Evolutionary conservation across 2,113 vertebrate genomes (phyloP).

Genomic region (Trachemys scripta): DNA sequence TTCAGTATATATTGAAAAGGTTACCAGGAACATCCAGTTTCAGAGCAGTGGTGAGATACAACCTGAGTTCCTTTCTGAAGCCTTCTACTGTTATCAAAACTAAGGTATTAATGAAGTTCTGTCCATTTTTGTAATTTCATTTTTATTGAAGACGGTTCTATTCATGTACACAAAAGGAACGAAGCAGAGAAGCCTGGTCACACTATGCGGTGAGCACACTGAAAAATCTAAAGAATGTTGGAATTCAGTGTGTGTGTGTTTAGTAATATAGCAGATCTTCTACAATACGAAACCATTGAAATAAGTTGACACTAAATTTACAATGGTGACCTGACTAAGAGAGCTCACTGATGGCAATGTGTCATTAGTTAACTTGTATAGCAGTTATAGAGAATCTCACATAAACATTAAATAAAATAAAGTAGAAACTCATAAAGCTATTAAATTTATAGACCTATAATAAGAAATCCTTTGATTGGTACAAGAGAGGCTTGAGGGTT

Average conservation of each 20-base stretch:
- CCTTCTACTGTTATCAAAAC: not conserved
- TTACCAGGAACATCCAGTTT: not conserved
- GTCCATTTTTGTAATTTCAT: not conserved
- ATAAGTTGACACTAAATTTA: not conserved
- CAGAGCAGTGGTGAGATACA: not conserved
- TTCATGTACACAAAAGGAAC: not conserved
- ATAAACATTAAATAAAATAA: not conserved
- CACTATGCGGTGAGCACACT: not conserved
- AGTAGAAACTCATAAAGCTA: not conserved
- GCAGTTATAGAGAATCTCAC: not conserved
- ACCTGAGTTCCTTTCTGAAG: not conserved
- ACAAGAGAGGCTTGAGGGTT: accelerated
- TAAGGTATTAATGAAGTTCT: not conserved
- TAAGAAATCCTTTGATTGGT: accelerated
- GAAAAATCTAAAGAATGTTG: not conserved
- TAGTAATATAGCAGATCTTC: not conserved
- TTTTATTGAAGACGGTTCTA: not conserved
- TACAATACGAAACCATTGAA: not conserved
- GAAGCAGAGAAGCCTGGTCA: not conserved
- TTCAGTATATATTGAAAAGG: not conserved
- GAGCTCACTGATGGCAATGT: not conserved
- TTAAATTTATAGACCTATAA: accelerated
- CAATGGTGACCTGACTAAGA: not conserved
- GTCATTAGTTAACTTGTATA: not conserved
- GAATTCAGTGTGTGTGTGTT: not conserved